These are phyloP conservation scores for Drosophila kambysellisi DNA, from an alignment of 2,888 invertebrate genomes.

Conservation along the genomic window DNA sequence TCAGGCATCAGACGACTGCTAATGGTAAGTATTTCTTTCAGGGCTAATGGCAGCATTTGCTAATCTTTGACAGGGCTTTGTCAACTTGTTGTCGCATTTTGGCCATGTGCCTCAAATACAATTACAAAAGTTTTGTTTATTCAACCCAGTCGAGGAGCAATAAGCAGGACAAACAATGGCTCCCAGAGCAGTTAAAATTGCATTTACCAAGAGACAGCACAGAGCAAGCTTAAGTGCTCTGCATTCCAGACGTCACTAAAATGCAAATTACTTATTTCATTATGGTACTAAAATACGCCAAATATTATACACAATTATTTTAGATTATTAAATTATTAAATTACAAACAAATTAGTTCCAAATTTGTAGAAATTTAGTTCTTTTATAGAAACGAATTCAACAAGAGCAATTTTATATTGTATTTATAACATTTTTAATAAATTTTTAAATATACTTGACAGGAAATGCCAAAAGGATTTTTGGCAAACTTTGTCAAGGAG, in stretches of 20 bases:
- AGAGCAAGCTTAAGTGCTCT: slow-evolving; percentile 1
- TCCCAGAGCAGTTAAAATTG: slow-evolving; percentile 48
- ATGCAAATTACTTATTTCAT: background rate
- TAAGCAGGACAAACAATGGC: slow-evolving; percentile 44
- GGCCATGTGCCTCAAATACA: slow-evolving; percentile 59
- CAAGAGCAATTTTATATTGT: background rate
- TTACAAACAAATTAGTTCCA: background rate
- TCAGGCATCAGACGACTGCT: slow-evolving; percentile 10
- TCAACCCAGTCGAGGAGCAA: slow-evolving; percentile 12
- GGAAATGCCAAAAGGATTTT: background rate
- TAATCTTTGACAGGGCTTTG: slow-evolving; percentile 68
- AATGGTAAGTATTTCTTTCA: slow-evolving; percentile 11
- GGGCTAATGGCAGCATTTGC: slow-evolving; percentile 63
- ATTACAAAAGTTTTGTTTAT: slow-evolving; percentile 68
- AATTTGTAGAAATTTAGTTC: background rate
- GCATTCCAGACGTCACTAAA: background rate
- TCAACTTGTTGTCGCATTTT: slow-evolving; percentile 53
- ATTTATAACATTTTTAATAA: background rate
- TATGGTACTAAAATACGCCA: background rate
- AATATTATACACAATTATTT: background rate
- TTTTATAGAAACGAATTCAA: background rate
- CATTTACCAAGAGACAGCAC: slow-evolving; percentile 30
- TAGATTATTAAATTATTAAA: background rate
- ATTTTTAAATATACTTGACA: background rate
- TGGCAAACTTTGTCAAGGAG: slow-evolving; percentile 4